Evolutionary conservation across 2,113 vertebrate species (phyloP).

Genomic region (Paralichthys olivaceus): DNA sequence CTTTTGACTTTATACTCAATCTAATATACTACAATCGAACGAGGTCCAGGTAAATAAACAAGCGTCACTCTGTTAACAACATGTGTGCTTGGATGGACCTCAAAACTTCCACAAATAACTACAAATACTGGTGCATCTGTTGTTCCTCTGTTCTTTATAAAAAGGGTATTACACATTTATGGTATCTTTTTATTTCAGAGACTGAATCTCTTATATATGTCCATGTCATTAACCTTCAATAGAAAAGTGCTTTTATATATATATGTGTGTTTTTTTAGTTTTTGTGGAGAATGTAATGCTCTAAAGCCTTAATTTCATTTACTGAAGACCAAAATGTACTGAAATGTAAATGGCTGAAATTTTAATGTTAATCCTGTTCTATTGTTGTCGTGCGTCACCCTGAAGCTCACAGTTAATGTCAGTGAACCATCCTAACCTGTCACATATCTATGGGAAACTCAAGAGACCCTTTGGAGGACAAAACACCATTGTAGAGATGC

Average conservation of each 20-base stretch:
- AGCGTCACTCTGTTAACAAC: background rate
- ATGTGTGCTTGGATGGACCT: background rate
- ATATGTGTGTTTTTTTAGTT: conserved; percentile 51
- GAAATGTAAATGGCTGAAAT: conserved; percentile 34
- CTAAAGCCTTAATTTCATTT: conserved; percentile 37
- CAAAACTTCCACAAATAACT: background rate
- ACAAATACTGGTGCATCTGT: background rate
- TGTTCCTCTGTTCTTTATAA: background rate
- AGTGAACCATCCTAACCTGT: conserved; percentile 32
- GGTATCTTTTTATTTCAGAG: conserved; percentile 11
- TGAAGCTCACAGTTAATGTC: background rate
- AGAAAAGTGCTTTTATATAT: conserved; percentile 33
- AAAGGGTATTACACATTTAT: background rate
- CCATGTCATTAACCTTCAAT: conserved; percentile 5
- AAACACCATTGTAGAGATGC: background rate
- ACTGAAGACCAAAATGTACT: conserved; percentile 41
- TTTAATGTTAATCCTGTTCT: conserved; percentile 3
- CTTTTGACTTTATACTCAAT: background rate
- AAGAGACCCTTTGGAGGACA: background rate
- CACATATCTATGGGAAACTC: background rate
- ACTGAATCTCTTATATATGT: background rate
- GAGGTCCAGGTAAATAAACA: background rate
- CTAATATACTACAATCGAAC: background rate
- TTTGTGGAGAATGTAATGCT: conserved; percentile 30
- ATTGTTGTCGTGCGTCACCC: background rate